Percentiles rank a stretch among this genome's conserved stretches.
phyloP scores from a whole-genome alignment of 2,797 vertebrate genomes.

The Morelia viridis region DNA sequence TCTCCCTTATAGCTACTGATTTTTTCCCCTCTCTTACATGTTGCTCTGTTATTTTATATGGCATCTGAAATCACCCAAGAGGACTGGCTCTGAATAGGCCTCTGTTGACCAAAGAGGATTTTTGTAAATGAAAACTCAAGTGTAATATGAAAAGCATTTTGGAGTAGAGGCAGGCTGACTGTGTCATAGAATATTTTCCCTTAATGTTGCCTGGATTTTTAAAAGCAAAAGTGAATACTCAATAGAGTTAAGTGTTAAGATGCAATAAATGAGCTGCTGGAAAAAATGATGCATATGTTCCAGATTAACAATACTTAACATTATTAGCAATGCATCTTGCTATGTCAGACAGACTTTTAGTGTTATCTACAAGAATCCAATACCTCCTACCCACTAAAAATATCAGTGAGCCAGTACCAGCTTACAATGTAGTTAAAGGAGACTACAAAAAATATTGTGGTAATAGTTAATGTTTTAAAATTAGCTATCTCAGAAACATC shows the following conservation, averaged over 20 bases:
- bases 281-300: neutral
- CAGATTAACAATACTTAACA: neutral
- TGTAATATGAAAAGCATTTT: neutral
- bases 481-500: neutral
- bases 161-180: neutral
- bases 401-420: neutral
- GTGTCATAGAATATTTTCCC: neutral
- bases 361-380: neutral
- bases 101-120: conserved; percentile 14
- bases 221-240: neutral
- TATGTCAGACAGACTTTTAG: neutral
- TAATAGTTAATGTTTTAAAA: neutral
- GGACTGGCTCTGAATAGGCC: neutral
- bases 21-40: neutral
- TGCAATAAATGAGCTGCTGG: neutral
- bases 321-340: neutral
- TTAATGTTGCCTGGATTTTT: neutral
- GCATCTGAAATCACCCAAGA: conserved; percentile 5
- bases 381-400: neutral
- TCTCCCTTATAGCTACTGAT: neutral
- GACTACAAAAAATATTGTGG: neutral
- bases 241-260: neutral
- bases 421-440: neutral
- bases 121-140: conserved; percentile 16
- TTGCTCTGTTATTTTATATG: conserved; percentile 7